phyloP scores from a whole-genome alignment of 2,113 vertebrate species.

The Helogale parvula region DNA sequence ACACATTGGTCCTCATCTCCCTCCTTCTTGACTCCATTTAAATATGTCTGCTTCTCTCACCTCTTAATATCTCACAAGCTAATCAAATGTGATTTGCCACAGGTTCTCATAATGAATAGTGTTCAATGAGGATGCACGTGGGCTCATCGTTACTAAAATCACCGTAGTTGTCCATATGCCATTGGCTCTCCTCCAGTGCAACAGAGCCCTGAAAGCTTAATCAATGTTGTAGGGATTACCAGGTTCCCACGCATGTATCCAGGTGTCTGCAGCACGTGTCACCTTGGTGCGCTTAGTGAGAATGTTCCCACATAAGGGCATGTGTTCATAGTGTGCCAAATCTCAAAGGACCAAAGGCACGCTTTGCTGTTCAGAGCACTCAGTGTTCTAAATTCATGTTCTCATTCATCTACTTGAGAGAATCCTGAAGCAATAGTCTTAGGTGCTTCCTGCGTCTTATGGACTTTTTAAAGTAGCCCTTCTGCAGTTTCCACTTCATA shows the following conservation, averaged over 20 bases:
- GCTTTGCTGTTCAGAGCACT: not conserved
- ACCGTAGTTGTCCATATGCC: not conserved
- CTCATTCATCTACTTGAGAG: not conserved
- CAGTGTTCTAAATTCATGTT: not conserved
- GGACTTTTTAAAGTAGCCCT: not conserved
- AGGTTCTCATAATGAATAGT: not conserved
- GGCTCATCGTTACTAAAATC: not conserved
- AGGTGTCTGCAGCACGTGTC: not conserved
- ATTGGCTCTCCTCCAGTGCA: not conserved
- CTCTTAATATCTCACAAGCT: not conserved
- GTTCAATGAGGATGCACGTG: not conserved
- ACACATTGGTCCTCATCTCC: not conserved
- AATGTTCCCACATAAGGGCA: not conserved
- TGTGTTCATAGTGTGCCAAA: not conserved
- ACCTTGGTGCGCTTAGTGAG: not conserved
- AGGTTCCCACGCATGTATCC: not conserved
- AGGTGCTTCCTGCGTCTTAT: not conserved
- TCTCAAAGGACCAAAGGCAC: not conserved
- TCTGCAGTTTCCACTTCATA: not conserved
- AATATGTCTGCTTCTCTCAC: not conserved
- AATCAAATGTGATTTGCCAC: not conserved
- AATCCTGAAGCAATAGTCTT: not conserved
- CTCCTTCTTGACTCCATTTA: not conserved
- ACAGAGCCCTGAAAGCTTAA: not conserved
- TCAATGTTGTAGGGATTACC: not conserved